A percentile compares a stretch with the other conserved stretches of the same genome.
Conservation (phyloP, 2,888 invertebrate species). For the Atherix ibis region DNA sequence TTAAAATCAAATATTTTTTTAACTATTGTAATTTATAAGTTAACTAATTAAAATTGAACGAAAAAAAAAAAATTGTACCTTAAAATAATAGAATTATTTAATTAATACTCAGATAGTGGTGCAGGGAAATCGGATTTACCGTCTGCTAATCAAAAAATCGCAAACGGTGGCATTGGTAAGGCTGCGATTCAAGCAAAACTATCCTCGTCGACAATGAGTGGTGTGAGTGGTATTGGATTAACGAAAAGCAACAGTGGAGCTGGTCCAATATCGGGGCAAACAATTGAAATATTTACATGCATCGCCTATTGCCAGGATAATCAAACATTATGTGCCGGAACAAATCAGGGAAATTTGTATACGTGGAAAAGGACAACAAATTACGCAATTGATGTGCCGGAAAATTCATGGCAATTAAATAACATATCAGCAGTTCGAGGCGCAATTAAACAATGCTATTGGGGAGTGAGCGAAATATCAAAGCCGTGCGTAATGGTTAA, state of each 20-base stretch:
- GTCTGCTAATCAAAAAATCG: no score
- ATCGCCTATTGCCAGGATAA: slow-evolving; percentile 52
- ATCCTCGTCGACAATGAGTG: no score
- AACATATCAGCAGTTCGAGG: slow-evolving; percentile 58
- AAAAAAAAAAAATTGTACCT: no score
- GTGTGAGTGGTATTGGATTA: no score
- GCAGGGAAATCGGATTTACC: no score
- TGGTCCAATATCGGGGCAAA: slow-evolving; percentile 7
- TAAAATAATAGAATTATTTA: no score
- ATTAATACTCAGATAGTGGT: no score
- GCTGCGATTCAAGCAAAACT: no score
- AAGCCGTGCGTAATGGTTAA: slow-evolving; percentile 63
- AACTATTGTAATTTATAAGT: no score
- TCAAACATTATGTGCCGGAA: slow-evolving; percentile 76
- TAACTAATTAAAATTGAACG: no score
- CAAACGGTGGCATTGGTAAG: no score
- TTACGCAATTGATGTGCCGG: slow-evolving; percentile 40
- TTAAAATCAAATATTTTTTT: no score
- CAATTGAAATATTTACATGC: slow-evolving; percentile 49
- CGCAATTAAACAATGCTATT: slow-evolving; percentile 60
- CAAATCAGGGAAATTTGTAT: slow-evolving; percentile 75
- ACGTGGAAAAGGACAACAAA: slow-evolving; percentile 52
- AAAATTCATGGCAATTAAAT: slow-evolving; percentile 66
- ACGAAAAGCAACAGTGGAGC: slow-evolving; percentile 6
- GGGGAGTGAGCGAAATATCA: slow-evolving; percentile 59